These are phyloP conservation scores for Drosophila nikananu DNA, from an alignment of 1,140 invertebrate genomes.

Conservation along the genomic window DNA sequence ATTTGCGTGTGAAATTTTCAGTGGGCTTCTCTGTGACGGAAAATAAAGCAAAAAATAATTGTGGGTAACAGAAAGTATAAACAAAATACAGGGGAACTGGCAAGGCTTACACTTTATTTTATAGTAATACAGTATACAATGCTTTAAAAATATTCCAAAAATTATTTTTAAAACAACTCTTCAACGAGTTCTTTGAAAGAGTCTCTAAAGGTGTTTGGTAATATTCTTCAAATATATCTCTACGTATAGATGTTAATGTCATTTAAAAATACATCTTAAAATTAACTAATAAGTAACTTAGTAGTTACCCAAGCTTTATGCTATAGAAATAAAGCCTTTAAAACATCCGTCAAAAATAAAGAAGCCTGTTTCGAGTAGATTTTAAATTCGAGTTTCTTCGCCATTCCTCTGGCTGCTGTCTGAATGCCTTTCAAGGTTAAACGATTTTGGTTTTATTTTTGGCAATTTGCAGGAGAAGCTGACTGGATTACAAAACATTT, in stretches of 20 bases:
- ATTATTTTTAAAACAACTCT: too few relatives aligned
- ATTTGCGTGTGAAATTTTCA: constrained; percentile 74
- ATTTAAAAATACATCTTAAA: too few relatives aligned
- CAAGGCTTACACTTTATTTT: not conserved
- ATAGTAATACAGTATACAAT: not conserved
- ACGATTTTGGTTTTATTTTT: constrained; percentile 29
- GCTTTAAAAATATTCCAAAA: too few relatives aligned
- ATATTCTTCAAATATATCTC: too few relatives aligned
- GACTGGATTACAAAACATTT: constrained; percentile 47
- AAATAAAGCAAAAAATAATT: constrained; percentile 3
- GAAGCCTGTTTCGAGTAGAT: not conserved
- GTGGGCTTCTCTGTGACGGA: constrained; percentile 16
- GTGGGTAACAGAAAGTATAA: constrained; percentile 12
- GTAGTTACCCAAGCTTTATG: too few relatives aligned
- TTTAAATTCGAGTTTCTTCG: constrained; percentile 4
- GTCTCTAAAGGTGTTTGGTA: too few relatives aligned
- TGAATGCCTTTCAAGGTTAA: constrained; percentile 65
- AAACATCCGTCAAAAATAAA: not conserved
- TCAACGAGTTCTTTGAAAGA: too few relatives aligned
- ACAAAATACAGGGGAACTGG: not conserved
- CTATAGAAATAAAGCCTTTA: too few relatives aligned
- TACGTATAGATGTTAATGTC: too few relatives aligned
- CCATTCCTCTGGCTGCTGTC: not conserved
- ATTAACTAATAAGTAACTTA: too few relatives aligned
- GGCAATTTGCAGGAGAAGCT: constrained; percentile 43